Conservation (phyloP, 2,888 invertebrate genomes). For the Heliconius cydno region DNA sequence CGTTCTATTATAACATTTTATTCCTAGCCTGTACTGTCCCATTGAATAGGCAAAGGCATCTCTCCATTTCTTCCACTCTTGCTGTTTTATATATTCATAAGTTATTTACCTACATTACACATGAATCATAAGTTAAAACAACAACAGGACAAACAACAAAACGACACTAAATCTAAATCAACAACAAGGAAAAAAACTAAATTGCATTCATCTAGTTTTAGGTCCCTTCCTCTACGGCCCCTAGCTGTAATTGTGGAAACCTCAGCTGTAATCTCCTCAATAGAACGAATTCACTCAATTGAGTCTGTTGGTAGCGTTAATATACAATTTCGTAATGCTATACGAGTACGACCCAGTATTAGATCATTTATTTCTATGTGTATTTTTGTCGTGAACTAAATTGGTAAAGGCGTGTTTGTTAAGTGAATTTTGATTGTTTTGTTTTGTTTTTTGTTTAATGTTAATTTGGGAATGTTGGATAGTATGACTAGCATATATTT, state of each 20-base stretch:
- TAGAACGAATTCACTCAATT: slow-evolving; percentile 78
- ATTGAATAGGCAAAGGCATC: too few species aligned
- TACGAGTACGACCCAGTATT: slow-evolving; percentile 37
- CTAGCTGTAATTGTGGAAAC: slow-evolving; percentile 55
- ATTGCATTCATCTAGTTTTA: slow-evolving; percentile 48
- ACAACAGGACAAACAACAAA: slow-evolving; percentile 2
- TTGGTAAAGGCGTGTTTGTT: slow-evolving; percentile 30
- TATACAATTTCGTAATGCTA: slow-evolving; percentile 43
- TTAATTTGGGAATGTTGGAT: not conserved
- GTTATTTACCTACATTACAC: not conserved
- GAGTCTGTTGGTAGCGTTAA: slow-evolving; percentile 67
- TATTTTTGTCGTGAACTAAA: slow-evolving; percentile 38
- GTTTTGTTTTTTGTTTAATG: slow-evolving; percentile 17
- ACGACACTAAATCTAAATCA: slow-evolving; percentile 35
- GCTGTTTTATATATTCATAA: not conserved
- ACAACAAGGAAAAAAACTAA: slow-evolving; percentile 43
- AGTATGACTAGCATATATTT: not conserved
- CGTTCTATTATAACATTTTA: not conserved
- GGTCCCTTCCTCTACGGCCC: slow-evolving; percentile 53
- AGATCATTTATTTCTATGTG: slow-evolving; percentile 38
- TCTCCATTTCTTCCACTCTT: too few species aligned
- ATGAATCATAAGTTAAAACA: not conserved
- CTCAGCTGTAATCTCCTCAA: slow-evolving; percentile 62
- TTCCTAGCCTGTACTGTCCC: too few species aligned
- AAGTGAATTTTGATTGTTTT: slow-evolving; percentile 24